A percentile compares a stretch with the other conserved stretches of the same genome.
Conservation (phyloP, 2,888 invertebrate genomes). For the Rhagonycha lutea region DNA sequence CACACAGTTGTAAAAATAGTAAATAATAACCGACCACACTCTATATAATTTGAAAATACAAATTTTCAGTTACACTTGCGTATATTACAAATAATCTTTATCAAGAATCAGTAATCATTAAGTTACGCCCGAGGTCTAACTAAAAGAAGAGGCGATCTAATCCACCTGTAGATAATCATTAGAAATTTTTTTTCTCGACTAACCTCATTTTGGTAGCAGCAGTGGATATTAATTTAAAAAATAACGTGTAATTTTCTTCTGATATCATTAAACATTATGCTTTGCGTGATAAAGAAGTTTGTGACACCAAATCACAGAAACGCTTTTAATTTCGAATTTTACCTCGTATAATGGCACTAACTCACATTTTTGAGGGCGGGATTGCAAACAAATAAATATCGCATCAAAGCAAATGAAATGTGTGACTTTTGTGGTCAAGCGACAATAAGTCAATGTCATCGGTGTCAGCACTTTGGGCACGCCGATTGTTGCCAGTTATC, state of each 20-base stretch:
- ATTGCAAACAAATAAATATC: too few species aligned
- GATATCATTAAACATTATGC: constrained; percentile 39
- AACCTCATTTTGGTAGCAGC: constrained; percentile 45
- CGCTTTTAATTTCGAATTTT: neutral
- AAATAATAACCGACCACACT: constrained; percentile 2
- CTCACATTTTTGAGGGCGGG: neutral
- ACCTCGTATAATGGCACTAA: neutral
- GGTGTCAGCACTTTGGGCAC: too few species aligned
- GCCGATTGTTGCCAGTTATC: too few species aligned
- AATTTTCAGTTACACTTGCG: constrained; percentile 42
- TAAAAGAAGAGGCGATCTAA: constrained; percentile 44
- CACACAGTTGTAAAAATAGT: constrained; percentile 9
- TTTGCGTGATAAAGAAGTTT: constrained; percentile 17
- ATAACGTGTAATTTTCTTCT: constrained; percentile 39
- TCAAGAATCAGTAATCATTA: constrained; percentile 19
- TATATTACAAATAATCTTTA: constrained; percentile 32
- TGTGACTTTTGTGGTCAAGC: too few species aligned
- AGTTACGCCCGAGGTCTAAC: constrained; percentile 27
- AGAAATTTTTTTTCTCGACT: constrained; percentile 49
- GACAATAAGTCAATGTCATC: too few species aligned
- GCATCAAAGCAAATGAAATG: too few species aligned
- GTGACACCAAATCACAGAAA: neutral
- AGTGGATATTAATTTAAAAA: constrained; percentile 36
- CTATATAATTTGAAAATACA: constrained; percentile 3
- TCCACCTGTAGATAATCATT: constrained; percentile 45